Base-by-base conservation (phyloP, 2,888 invertebrate genomes). In the Abrostola triplasia region DNA sequence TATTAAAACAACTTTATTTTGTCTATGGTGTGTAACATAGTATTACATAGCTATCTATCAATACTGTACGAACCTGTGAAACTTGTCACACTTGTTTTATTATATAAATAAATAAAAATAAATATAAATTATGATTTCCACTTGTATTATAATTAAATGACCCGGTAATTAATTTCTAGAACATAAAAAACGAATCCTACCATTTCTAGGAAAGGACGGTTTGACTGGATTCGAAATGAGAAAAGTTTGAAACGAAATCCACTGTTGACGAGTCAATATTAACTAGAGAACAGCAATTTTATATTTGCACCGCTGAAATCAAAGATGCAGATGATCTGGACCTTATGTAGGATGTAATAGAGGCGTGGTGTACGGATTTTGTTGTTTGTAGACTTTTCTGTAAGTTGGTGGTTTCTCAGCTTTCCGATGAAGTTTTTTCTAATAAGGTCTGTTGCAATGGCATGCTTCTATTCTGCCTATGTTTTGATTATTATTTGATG, bases 261-360 rank as follows among this genome's bases (percentile, higher is more conserved):
- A 84, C 81, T 89, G 91, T 90, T 90, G 90, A 90, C 91, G 92
- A 92, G 93, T 93, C 93, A 93, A 93, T 93, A 92, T 92, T 91
- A 91, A 91, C 91, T 91, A 90, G 90, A 88, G 88, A 88, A 84
- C 79, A 73, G 73, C 89, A 75, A 84, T 76, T 60, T 85, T 88
- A 80, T 72, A 63, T 73, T 51, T 61, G 64, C 64, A 36, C 36
- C 67, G 60, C 36, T 54, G 24, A 69, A 58, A 57, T 52, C 57
- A 58, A 12, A 13, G 6, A 13, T 10, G 0, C 12, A 35, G 11
- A 40, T 1, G 68, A 60, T 59, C 36, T 62, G 38, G n/a, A 13
- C 66, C 67, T 68, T 78, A 73, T 50, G 0, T 0, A 0, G 4
- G 5, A 0, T 0, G 0, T 0, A 0, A 53, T 76, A 78, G 41